These are phyloP conservation scores for Hipposideros larvatus DNA, from an alignment of 2,797 vertebrate genomes.

Conservation along the genomic window DNA sequence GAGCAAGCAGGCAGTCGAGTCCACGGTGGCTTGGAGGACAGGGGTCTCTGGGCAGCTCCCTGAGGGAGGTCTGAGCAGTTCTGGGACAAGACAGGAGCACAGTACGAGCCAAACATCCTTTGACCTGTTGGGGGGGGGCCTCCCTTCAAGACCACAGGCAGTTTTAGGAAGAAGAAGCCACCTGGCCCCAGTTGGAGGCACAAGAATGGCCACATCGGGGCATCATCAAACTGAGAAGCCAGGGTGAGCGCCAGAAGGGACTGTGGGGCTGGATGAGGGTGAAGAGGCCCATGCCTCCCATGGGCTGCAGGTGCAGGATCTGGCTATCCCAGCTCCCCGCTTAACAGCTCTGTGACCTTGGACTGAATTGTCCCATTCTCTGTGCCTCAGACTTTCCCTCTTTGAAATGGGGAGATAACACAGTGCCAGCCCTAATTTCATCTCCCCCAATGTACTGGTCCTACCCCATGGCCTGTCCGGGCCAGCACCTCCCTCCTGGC, in stretches of 20 bases:
- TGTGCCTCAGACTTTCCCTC: background rate
- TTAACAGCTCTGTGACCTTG: background rate
- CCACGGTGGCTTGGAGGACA: background rate
- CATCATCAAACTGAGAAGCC: background rate
- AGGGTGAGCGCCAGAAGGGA: background rate
- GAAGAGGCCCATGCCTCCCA: background rate
- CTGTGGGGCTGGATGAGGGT: too few relatives aligned
- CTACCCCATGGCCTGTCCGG: background rate
- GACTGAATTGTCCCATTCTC: background rate
- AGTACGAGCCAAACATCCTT: background rate
- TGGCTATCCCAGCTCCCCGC: background rate
- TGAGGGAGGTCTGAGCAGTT: background rate
- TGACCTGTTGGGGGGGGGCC: background rate
- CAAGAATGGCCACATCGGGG: background rate
- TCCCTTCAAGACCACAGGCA: background rate
- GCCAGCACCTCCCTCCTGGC: background rate
- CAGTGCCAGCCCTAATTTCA: fast-evolving
- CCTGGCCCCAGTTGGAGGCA: background rate
- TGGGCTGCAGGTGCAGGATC: fast-evolving
- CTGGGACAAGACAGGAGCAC: background rate
- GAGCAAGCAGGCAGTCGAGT: background rate
- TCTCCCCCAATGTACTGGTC: too few relatives aligned
- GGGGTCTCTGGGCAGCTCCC: background rate
- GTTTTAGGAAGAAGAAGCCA: background rate
- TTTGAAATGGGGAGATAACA: background rate